Conservation (phyloP, 2,797 vertebrate species). For the Orestias chungarensis region DNA sequence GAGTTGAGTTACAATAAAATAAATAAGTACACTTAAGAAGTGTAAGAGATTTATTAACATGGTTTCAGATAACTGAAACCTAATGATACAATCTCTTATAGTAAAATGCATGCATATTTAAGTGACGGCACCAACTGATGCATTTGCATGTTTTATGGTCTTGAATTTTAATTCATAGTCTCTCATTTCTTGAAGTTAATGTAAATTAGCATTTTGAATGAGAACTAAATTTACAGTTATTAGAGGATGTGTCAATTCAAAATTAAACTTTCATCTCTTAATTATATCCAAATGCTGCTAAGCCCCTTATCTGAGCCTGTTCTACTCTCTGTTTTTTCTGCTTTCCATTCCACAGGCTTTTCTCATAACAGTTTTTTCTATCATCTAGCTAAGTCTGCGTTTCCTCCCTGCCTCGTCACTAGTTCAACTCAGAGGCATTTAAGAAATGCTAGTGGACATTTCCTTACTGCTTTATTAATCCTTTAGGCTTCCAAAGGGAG, state of each 20-base stretch:
- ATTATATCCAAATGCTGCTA: conserved; percentile 56
- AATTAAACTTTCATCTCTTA: conserved; percentile 53
- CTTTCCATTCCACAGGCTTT: conserved; percentile 30
- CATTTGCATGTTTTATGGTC: not conserved
- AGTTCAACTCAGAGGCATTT: conserved; percentile 62
- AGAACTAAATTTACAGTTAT: conserved; percentile 32
- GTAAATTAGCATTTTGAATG: conserved; percentile 31
- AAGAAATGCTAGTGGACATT: conserved; percentile 68
- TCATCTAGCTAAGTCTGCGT: conserved; percentile 58
- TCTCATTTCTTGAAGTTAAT: conserved; percentile 28
- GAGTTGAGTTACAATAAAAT: conserved; percentile 29
- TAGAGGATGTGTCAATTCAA: conserved; percentile 38
- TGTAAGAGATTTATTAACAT: conserved; percentile 2
- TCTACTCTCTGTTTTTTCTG: not conserved
- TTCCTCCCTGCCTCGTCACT: conserved; percentile 32
- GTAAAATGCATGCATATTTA: conserved; percentile 1
- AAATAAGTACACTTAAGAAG: conserved; percentile 19
- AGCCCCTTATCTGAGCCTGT: conserved; percentile 25
- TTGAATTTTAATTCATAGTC: conserved; percentile 1
- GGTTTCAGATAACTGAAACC: conserved; percentile 12
- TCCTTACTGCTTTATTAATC: conserved; percentile 75
- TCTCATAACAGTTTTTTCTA: conserved; percentile 51
- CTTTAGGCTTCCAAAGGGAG: conserved; percentile 69
- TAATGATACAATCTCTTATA: conserved; percentile 15
- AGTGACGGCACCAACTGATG: conserved; percentile 23